Conservation (phyloP, 1,140 invertebrate species). For the Oreohelix idahoensis region DNA sequence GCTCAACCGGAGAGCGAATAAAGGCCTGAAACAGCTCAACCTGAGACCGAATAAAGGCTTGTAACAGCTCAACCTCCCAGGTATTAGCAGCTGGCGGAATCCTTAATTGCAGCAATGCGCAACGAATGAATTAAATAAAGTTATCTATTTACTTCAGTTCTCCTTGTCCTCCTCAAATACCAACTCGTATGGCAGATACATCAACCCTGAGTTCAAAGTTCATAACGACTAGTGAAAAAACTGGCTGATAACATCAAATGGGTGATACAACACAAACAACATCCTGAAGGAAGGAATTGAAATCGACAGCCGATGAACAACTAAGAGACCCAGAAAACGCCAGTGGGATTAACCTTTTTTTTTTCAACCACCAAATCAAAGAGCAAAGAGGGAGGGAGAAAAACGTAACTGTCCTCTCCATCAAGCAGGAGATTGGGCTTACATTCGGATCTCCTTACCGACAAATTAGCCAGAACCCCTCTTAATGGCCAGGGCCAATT, state of each 20-base stretch:
- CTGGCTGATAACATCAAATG: too few relatives aligned
- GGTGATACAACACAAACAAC: too few relatives aligned
- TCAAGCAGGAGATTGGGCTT: neutral
- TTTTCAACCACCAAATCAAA: neutral
- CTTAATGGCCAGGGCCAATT: constrained; percentile 16
- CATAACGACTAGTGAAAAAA: too few relatives aligned
- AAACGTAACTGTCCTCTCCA: neutral
- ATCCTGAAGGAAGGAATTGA: neutral
- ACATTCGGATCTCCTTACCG: neutral
- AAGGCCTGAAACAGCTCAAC: too few relatives aligned
- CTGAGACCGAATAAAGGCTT: too few relatives aligned
- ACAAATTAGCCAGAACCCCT: constrained; percentile 1
- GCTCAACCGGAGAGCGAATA: too few relatives aligned
- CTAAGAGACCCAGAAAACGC: neutral
- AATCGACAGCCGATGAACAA: constrained; percentile 1
- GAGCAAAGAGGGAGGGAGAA: constrained; percentile 10
- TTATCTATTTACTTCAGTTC: neutral
- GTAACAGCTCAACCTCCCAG: too few relatives aligned
- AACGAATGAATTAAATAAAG: too few relatives aligned
- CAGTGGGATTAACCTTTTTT: neutral
- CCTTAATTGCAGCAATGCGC: too few relatives aligned
- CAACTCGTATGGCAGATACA: neutral
- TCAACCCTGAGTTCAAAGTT: neutral
- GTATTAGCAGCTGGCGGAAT: too few relatives aligned
- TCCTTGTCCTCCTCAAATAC: neutral